A percentile compares a stretch with the other conserved stretches of the same genome.
Conservation (phyloP, 1,140 invertebrate genomes). For the Anastatus disparis region DNA sequence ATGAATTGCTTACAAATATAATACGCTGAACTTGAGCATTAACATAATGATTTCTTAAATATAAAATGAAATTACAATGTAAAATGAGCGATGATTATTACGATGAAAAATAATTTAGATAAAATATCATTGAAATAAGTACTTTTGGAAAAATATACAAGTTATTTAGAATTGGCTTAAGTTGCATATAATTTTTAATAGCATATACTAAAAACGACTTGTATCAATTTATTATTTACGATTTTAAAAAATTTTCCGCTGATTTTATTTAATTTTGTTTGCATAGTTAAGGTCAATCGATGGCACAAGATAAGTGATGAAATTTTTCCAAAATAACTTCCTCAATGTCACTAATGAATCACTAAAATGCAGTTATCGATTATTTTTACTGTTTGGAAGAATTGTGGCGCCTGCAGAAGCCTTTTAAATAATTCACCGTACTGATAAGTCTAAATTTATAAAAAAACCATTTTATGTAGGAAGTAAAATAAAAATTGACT, state of each 20-base stretch:
- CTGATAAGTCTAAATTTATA: conserved; percentile 5
- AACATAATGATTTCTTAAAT: too few relatives aligned
- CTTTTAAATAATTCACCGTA: not conserved
- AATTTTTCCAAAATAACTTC: conserved; percentile 19
- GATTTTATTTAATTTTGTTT: not conserved
- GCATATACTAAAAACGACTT: too few relatives aligned
- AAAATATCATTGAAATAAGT: too few relatives aligned
- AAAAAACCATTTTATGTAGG: not conserved
- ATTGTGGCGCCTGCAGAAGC: not conserved
- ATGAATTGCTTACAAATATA: too few relatives aligned
- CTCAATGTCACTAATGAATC: conserved; percentile 1
- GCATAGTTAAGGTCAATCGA: not conserved
- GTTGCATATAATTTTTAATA: too few relatives aligned
- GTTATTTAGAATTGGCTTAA: too few relatives aligned
- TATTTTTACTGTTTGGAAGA: not conserved
- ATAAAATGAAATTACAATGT: too few relatives aligned
- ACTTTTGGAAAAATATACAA: too few relatives aligned
- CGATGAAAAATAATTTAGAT: too few relatives aligned
- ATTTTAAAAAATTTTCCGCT: conserved; percentile 9
- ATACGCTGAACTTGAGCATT: too few relatives aligned
- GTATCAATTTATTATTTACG: too few relatives aligned
- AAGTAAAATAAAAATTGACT: not conserved
- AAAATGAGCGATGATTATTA: too few relatives aligned
- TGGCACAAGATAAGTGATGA: not conserved
- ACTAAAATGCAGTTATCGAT: not conserved